Base-by-base conservation (phyloP, 2,888 invertebrate genomes). In the Catotricha subobsoleta region DNA sequence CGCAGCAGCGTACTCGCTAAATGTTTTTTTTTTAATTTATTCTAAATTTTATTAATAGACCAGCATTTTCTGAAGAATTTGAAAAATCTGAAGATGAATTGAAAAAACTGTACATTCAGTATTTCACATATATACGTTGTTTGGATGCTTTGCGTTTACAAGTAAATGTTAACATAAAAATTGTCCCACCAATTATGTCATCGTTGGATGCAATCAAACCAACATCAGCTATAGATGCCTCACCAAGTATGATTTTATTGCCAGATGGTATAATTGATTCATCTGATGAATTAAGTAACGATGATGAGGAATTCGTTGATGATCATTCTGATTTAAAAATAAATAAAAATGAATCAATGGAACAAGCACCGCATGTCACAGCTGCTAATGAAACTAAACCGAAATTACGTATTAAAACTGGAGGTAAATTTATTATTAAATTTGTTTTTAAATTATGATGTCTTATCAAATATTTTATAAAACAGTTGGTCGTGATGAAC, bases 41-140 rank as follows among this genome's bases (percentile, higher is more conserved):
- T 12, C 5, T 12, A 9, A 10, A 20, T 34, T 3, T 34, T 34
- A 3, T 25, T 10, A 15, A 20, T 16, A 41, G 41, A 39, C 97
- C 97, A 1, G 94, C 92, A 0, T 97, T 94, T 59, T 80, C 95
- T 71, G 90, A 92, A 51, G 97, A 98, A 61, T 86, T 91, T 60
- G 87, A 88, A 44, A 76, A 79, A 37, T 67, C 90, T 40, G 95
- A 98, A 61, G 65, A 68, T 31, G 90, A 92, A 55, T 61, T 97
- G 15, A 80, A 83, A 52, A 67, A 72, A 46, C 67, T 92, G 16
- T 94, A 92, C 64, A 77, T 80, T 29, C 76, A 81, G 51, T 98
- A 94, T 64, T 79, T 95, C 48, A 66, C 80, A 40, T 76, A 90
- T 42, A 80, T 88, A 58, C 78, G 94, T 40, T 86, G 88, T 51